Percentiles rank a stretch among this genome's conserved stretches.
Conservation (phyloP, 2,888 invertebrate species). For the Dryococelus australis region DNA sequence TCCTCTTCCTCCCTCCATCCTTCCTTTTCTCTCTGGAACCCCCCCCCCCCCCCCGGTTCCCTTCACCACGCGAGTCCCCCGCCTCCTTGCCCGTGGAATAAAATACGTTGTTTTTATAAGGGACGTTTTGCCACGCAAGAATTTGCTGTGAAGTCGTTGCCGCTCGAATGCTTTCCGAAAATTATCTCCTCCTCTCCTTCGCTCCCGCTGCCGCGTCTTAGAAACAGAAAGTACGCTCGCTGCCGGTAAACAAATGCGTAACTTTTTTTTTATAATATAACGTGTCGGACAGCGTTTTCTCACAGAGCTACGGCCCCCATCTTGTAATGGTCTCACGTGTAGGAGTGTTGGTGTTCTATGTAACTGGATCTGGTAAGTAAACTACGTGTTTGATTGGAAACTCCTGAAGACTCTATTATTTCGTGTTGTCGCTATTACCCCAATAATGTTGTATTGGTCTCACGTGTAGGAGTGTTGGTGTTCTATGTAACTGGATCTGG, state of each 20-base stretch:
- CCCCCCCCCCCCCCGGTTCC: neutral
- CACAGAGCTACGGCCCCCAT: too few relatives aligned
- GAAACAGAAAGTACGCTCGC: neutral
- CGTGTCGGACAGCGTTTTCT: too few relatives aligned
- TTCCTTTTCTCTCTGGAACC: neutral
- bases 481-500: too few relatives aligned
- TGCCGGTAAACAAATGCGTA: neutral
- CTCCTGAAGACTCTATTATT: too few relatives aligned
- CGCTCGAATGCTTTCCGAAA: conserved; percentile 24
- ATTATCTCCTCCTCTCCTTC: neutral
- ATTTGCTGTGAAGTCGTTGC: conserved; percentile 31
- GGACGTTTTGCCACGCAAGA: conserved; percentile 29
- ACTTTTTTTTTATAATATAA: neutral
- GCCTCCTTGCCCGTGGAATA: neutral
- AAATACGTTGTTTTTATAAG: conserved; percentile 29
- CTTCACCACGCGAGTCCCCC: neutral
- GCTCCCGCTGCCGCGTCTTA: neutral
- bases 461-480: too few relatives aligned
- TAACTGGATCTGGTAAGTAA: too few relatives aligned
- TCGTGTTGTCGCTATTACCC: too few relatives aligned
- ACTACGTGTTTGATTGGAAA: too few relatives aligned
- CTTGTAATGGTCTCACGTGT: too few relatives aligned
- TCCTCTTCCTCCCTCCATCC: neutral
- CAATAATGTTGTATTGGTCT: too few relatives aligned
- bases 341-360: too few relatives aligned